Evolutionary conservation across 2,888 invertebrate species (phyloP).

Genomic region (Drosophila hawaiiensis): DNA sequence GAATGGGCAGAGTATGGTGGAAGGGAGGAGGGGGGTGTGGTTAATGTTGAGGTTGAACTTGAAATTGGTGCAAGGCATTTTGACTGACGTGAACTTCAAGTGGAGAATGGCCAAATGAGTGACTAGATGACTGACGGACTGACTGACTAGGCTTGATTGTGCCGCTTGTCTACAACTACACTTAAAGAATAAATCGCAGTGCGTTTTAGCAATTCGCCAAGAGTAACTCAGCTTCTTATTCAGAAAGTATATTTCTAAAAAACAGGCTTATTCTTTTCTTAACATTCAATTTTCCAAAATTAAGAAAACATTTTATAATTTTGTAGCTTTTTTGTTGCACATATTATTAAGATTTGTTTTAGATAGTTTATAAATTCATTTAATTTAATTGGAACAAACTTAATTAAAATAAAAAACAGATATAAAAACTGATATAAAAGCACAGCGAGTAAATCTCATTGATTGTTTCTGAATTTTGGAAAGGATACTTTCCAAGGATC

Average conservation of each 20-base stretch:
- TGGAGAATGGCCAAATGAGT: slow-evolving; percentile 31
- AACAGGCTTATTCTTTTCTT: background rate
- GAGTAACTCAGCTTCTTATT: rapidly evolving
- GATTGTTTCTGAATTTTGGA: background rate
- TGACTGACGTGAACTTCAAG: slow-evolving; percentile 58
- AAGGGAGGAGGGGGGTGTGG: background rate
- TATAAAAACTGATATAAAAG: too few relatives aligned
- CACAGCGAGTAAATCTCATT: too few relatives aligned
- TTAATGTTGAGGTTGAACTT: background rate
- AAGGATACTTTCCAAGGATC: background rate
- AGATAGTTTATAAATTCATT: too few relatives aligned
- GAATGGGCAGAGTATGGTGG: slow-evolving; percentile 17
- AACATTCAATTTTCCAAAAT: too few relatives aligned
- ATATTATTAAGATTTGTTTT: too few relatives aligned
- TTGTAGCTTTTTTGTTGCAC: too few relatives aligned
- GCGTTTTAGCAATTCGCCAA: background rate
- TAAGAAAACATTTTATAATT: too few relatives aligned
- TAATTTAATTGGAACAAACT: too few relatives aligned
- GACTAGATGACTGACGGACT: slow-evolving; percentile 36
- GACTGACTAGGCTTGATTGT: slow-evolving; percentile 61
- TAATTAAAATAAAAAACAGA: too few relatives aligned
- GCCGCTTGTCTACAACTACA: slow-evolving; percentile 45
- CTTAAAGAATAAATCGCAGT: background rate
- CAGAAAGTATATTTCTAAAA: background rate
- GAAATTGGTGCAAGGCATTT: slow-evolving; percentile 67